Percentiles rank a stretch among this genome's conserved stretches.
phyloP scores from a whole-genome alignment of 1,140 invertebrate species.

The Neodiprion virginianus region DNA sequence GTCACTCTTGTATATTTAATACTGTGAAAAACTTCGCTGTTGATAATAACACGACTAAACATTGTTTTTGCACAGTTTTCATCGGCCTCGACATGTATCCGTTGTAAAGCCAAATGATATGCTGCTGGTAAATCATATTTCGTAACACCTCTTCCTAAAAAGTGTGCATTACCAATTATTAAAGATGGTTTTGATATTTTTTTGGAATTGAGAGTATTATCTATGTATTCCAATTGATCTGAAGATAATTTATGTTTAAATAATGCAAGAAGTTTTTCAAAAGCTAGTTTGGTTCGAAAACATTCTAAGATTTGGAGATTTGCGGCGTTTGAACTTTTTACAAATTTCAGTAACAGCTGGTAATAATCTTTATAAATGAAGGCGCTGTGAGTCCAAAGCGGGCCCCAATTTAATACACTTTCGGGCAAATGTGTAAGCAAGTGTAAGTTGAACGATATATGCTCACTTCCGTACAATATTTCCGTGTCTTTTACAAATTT shows the following conservation, averaged over 20 bases:
- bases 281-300: constrained; percentile 8
- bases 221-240: background rate
- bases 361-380: constrained; percentile 30
- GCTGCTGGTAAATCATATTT: background rate
- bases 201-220: background rate
- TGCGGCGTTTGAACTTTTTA: constrained; percentile 24
- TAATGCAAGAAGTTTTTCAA: background rate
- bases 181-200: background rate
- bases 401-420: constrained; percentile 30
- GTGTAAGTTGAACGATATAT: constrained; percentile 37
- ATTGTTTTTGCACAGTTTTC: background rate
- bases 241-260: constrained; percentile 14
- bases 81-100: background rate
- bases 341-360: constrained; percentile 16
- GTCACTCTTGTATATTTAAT: background rate
- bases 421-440: constrained; percentile 28
- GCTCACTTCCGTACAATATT: constrained; percentile 28
- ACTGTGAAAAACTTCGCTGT: background rate
- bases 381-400: constrained; percentile 32
- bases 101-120: background rate
- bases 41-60: background rate
- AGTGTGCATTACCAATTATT: background rate
- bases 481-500: constrained; percentile 33
- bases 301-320: constrained; percentile 24
- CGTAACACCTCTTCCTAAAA: background rate